These are phyloP conservation scores for Lycodopsis pacificus DNA, from an alignment of 2,797 vertebrate species.

Conservation along the genomic window DNA sequence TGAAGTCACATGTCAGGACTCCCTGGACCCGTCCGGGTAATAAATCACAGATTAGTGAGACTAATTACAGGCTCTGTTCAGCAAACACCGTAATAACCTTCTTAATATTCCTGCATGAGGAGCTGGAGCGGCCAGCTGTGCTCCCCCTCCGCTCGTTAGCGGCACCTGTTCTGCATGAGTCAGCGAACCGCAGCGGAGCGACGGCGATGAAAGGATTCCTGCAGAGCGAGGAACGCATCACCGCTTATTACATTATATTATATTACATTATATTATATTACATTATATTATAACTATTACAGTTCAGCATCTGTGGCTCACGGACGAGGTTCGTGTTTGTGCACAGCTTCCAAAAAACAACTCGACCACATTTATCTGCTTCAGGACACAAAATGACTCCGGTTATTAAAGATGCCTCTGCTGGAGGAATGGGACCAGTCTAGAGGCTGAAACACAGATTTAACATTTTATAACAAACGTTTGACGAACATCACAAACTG, in stretches of 20 bases:
- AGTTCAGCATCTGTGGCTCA: constrained; percentile 27
- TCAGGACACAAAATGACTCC: neutral
- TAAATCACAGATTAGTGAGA: constrained; percentile 56
- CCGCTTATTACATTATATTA: too few species aligned
- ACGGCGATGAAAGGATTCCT: constrained; percentile 45
- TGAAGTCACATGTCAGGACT: constrained; percentile 61
- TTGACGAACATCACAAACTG: too few species aligned
- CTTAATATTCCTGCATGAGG: constrained; percentile 55
- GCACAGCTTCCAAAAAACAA: neutral
- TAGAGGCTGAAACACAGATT: neutral
- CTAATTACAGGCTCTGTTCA: constrained; percentile 61
- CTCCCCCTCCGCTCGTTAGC: constrained; percentile 31
- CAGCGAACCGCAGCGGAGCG: constrained; percentile 35
- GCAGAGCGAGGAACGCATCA: neutral
- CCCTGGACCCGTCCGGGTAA: constrained; percentile 25
- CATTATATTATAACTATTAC: too few species aligned
- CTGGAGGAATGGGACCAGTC: neutral
- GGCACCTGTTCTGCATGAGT: constrained; percentile 58
- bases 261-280: too few species aligned
- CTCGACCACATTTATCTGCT: neutral
- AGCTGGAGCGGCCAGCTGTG: constrained; percentile 60
- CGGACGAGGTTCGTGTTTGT: constrained; percentile 2
- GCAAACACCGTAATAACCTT: constrained; percentile 50
- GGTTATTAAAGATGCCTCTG: neutral
- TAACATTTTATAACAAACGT: too few species aligned